A percentile compares a stretch with the other conserved stretches of the same genome.
phyloP scores from a whole-genome alignment of 2,113 vertebrate genomes.

The Urocolius indicus region DNA sequence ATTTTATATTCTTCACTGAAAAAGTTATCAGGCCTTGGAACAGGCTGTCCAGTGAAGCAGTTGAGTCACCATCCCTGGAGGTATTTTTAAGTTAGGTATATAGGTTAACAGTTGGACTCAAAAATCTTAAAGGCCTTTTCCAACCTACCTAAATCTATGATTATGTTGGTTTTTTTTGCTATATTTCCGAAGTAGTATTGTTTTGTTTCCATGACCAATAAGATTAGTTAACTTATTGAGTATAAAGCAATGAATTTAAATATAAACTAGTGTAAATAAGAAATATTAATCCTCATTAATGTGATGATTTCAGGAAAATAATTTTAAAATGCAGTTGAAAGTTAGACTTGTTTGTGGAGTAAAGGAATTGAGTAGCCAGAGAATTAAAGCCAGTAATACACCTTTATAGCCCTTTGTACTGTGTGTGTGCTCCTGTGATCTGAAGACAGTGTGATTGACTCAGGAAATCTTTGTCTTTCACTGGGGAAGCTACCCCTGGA shows the following conservation, averaged over 20 bases:
- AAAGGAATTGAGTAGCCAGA: background rate
- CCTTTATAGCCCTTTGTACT: background rate
- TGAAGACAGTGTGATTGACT: background rate
- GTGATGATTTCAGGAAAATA: background rate
- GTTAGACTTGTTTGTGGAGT: background rate
- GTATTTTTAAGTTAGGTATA: too few species aligned
- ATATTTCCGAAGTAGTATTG: background rate
- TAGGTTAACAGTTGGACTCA: too few species aligned
- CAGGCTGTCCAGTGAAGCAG: too few species aligned
- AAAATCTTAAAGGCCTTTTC: too few species aligned
- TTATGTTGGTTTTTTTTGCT: too few species aligned
- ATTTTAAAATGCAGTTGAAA: background rate
- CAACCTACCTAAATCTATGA: too few species aligned
- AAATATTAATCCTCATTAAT: rapidly evolving
- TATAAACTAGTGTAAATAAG: background rate
- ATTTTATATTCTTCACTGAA: too few species aligned
- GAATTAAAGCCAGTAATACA: background rate
- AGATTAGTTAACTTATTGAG: background rate
- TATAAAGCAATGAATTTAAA: background rate
- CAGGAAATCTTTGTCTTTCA: background rate
- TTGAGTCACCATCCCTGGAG: too few species aligned
- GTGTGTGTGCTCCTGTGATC: background rate
- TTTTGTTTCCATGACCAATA: background rate
- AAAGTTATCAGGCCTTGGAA: too few species aligned
- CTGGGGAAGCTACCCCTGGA: background rate